A percentile compares a stretch with the other conserved stretches of the same genome.
Evolutionary conservation across 1,140 invertebrate species (phyloP).

Genomic region (Popillia japonica): DNA sequence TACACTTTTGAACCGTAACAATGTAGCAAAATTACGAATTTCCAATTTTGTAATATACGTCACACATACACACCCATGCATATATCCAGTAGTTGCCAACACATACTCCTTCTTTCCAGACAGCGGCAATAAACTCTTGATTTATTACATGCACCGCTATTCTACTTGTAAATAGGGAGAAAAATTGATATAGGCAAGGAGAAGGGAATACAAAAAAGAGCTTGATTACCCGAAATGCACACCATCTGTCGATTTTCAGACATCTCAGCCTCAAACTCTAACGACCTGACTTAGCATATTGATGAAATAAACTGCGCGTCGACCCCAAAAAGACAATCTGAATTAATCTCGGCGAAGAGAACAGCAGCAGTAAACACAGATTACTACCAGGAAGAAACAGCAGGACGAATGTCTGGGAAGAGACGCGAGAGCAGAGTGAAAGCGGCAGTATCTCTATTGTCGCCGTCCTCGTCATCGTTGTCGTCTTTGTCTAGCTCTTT

Average conservation of each 20-base stretch:
- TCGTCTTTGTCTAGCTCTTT: slow-evolving; percentile 12
- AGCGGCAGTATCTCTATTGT: not conserved
- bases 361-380: slow-evolving; percentile 33
- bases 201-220: slow-evolving; percentile 1
- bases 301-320: slow-evolving; percentile 33
- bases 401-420: not conserved
- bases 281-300: slow-evolving; percentile 28
- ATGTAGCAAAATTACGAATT: slow-evolving; percentile 29
- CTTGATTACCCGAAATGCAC: slow-evolving; percentile 23
- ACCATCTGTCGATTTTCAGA: slow-evolving; percentile 32
- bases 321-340: slow-evolving; percentile 38
- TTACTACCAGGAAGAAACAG: slow-evolving; percentile 14
- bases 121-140: slow-evolving; percentile 29
- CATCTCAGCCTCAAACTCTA: slow-evolving; percentile 26
- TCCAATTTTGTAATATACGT: slow-evolving; percentile 18
- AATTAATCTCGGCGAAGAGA: slow-evolving; percentile 37
- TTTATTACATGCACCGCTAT: not conserved
- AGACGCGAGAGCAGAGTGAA: not conserved
- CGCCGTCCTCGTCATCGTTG: not conserved
- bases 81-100: not conserved
- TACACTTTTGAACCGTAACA: slow-evolving; percentile 20
- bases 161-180: slow-evolving; percentile 22
- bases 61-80: not conserved
- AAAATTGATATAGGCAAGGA: slow-evolving; percentile 17
- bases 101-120: not conserved